Conservation (phyloP, 2,888 invertebrate genomes). For the Phengaris alcon region DNA sequence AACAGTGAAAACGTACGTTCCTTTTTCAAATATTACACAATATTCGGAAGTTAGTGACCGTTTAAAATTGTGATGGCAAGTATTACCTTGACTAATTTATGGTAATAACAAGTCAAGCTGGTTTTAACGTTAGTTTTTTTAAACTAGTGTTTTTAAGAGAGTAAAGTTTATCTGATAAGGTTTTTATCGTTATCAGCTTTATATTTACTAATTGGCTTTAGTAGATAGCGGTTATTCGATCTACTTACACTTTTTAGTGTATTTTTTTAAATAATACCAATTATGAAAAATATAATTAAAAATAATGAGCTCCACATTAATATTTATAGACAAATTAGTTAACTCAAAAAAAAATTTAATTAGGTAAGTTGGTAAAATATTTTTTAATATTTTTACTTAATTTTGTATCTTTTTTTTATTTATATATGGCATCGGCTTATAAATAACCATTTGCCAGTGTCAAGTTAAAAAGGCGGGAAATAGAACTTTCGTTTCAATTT, state of each 20-base stretch:
- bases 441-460: too few species aligned
- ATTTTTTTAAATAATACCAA: not conserved
- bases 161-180: constrained; percentile 17
- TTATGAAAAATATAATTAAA: not conserved
- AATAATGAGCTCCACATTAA: not conserved
- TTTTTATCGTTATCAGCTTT: not conserved
- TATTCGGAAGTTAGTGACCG: constrained; percentile 41
- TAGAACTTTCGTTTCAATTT: too few species aligned
- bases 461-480: too few species aligned
- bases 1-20: constrained; percentile 53
- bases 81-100: not conserved
- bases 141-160: not conserved
- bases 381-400: too few species aligned
- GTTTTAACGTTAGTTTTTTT: constrained; percentile 17
- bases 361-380: too few species aligned
- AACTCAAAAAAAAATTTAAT: not conserved
- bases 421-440: too few species aligned
- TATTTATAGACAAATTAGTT: not conserved
- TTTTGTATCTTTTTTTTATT: too few species aligned
- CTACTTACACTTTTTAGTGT: not conserved
- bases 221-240: constrained; percentile 6
- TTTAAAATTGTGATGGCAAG: constrained; percentile 43
- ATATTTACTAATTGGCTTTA: constrained; percentile 14
- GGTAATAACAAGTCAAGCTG: constrained; percentile 32
- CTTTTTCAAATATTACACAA: constrained; percentile 48